Evolutionary conservation across 2,797 vertebrate genomes (phyloP), one percentile per base, ranked within the genome.

Genomic region (Squalus acanthias): DNA sequence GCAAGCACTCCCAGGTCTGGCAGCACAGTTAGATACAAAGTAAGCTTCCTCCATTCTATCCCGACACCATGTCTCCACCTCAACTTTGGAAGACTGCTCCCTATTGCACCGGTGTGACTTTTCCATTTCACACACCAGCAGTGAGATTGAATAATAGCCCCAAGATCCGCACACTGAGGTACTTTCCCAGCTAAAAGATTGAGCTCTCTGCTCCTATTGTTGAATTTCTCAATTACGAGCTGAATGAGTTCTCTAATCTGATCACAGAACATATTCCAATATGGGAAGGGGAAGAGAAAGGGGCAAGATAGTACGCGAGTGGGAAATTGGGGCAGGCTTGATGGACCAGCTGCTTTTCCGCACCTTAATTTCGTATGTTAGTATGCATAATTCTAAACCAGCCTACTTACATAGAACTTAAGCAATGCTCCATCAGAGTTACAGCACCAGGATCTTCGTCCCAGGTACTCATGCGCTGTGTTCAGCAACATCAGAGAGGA

Each of bases 401-500:
- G 12, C 53, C 93, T 96, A 98, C 99, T 98, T 97, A 99, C 99
- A 70, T 99, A 99, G 97, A 99, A 99, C 96, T 99, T 99, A 74
- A 99, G 98, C 79, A 99, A 98, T 17, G 98, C 98, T 0, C 99
- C 99, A 0, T 99, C 98, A 0, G 99, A 99, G 97, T 98, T 99
- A 97, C 99, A 99, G 97, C 99, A 99, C 98, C 99, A 98, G 87
- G 99, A 99, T 89, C 99, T 98, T 46, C 99, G 98, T 82, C 99
- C 99, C 96, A 99, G 98, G 97, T 98, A 99, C 96, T 99, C 99
- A 0, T 99, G 99, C 7, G 99, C 99, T 0, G 99, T 99, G 97
- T 99, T 99, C 96, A 99, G 98, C 92, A 99, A 98, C 99, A 99
- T 99, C 96, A 99, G 98, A 0, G 99, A 99, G 60, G 99, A 99